phyloP scores from a whole-genome alignment of 2,888 invertebrate genomes.

The Mesoligia furuncula region DNA sequence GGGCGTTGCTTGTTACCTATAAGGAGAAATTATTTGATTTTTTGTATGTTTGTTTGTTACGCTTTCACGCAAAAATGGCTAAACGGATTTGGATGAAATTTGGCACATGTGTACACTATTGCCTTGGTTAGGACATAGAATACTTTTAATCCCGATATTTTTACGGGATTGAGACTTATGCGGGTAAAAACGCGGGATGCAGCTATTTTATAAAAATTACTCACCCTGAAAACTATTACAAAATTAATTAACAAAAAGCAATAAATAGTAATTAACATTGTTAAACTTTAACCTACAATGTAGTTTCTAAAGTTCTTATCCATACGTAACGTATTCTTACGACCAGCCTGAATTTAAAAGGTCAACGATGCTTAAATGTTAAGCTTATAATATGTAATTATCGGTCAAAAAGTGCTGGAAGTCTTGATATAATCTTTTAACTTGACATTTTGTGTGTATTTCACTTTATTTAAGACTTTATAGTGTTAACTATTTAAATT shows the following conservation, averaged over 20 bases:
- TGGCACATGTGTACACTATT: neutral
- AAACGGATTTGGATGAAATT: neutral
- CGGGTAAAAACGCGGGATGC: too few relatives aligned
- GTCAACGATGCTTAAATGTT: conserved; percentile 40
- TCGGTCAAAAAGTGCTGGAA: conserved; percentile 12
- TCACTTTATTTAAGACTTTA: conserved; percentile 4
- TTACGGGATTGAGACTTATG: neutral
- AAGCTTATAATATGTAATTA: conserved; percentile 43
- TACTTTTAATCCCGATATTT: neutral
- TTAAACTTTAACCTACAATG: neutral
- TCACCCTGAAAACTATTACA: neutral
- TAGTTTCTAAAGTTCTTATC: neutral
- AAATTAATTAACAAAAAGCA: neutral
- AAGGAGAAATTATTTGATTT: neutral
- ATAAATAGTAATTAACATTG: conserved; percentile 1
- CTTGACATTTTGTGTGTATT: conserved; percentile 12
- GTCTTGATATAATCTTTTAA: conserved; percentile 24
- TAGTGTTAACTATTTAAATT: conserved; percentile 5
- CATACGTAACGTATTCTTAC: conserved; percentile 16
- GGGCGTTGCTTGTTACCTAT: too few relatives aligned
- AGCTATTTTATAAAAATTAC: neutral
- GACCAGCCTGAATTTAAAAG: conserved; percentile 32
- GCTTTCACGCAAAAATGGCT: neutral
- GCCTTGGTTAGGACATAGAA: neutral
- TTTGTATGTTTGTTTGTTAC: neutral